Percentiles rank a stretch among this genome's conserved stretches.
Evolutionary conservation across 2,888 invertebrate genomes (phyloP).

Genomic region (Rhagonycha fulva): DNA sequence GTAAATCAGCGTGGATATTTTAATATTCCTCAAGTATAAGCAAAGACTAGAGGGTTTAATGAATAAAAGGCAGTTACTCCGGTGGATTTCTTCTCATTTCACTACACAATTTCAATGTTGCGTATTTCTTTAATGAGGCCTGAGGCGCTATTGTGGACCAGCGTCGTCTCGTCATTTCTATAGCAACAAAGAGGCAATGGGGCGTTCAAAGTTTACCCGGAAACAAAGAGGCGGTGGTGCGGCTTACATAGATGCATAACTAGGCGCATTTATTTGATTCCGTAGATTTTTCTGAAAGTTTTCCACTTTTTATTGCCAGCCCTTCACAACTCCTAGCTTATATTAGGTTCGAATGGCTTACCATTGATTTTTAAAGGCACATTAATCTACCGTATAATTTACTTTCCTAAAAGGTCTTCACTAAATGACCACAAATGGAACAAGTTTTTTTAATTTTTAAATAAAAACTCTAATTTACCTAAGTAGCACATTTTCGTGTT

Average conservation of each 20-base stretch:
- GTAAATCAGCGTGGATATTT: constrained; percentile 25
- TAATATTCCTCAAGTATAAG: constrained; percentile 28
- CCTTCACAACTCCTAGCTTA: constrained; percentile 14
- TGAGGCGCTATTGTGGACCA: constrained; percentile 27
- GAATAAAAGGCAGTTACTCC: constrained; percentile 25
- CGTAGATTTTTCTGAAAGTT: constrained; percentile 39
- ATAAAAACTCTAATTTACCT: neutral
- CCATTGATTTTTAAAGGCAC: constrained; percentile 15
- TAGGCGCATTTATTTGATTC: constrained; percentile 45
- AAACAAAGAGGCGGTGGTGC: constrained; percentile 41
- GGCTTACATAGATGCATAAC: constrained; percentile 43
- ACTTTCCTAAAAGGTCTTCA: constrained; percentile 9
- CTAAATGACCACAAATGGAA: constrained; percentile 15
- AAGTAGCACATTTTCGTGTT: neutral
- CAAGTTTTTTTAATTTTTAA: neutral
- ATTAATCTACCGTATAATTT: constrained; percentile 19
- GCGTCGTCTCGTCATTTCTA: constrained; percentile 31
- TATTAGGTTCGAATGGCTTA: constrained; percentile 28
- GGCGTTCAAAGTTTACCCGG: constrained; percentile 43
- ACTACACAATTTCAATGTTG: constrained; percentile 34
- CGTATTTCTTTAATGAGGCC: constrained; percentile 35
- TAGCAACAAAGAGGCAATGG: constrained; percentile 42
- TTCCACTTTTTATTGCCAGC: constrained; percentile 20
- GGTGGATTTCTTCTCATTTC: constrained; percentile 28
- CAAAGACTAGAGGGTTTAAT: constrained; percentile 23